Evolutionary conservation across 2,888 invertebrate genomes (phyloP), one percentile per base, ranked within the genome.

Genomic region (Ectobius pallidus): DNA sequence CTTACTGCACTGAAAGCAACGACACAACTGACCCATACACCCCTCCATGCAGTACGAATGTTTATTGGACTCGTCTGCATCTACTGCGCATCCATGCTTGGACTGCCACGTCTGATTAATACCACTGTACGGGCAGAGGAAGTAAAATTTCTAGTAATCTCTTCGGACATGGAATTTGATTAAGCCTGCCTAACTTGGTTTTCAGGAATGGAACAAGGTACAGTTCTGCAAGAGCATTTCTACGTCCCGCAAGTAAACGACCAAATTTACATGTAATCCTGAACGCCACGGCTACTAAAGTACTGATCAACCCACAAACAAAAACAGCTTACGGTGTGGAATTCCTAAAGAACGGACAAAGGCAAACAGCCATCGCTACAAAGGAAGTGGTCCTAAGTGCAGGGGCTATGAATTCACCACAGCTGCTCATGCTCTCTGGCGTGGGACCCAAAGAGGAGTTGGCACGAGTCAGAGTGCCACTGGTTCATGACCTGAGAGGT

Each of bases 351-450:
- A 62, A 62, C 14, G 67, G 72, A 20, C 79, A 82, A 74, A 83
- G 81, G 3, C 84, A 82, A 20, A 34, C 72, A 9, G 75, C 32
- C 2, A 16, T 81, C 11, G 88, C 86, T 11, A 84, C 80, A 32
- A 87, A 86, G 77, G 89, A 89, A 85, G 85, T 86, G 0, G 84
- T 91, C 46, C 79, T 91, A 18, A 87, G 88, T 2, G 89, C 85
- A 3, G 91, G 91, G 1, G 86, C 91, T 0, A 80, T 91, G 11
- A 90, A 90, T 81, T 88, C 90, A 0, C 91, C 91, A 0, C 90
- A 91, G 82, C 82, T 91, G 14, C 84, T 91, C 2, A 79, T 91
- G 2, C 85, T 90, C 2, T 91, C 91, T 0, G 91, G 91, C 11
- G 85, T 91, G 7, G 91, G 91, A 0, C 89, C 91, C 0, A 87